Conservation (phyloP, 2,888 invertebrate species). For the Zelleria hepariella region DNA sequence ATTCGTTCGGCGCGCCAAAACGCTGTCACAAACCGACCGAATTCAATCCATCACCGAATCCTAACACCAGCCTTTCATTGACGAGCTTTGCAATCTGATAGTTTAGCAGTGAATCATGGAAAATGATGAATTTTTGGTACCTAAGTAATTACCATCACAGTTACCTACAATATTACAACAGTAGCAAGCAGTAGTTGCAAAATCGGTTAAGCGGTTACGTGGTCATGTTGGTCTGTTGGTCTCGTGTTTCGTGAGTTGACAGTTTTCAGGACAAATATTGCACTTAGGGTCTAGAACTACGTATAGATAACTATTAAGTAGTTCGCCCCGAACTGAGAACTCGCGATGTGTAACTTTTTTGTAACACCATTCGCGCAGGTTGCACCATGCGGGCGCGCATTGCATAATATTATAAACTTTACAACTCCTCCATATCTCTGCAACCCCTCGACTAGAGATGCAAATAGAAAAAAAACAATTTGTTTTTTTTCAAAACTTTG, state of each 20-base stretch:
- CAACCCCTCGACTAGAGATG: no score
- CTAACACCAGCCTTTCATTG: background rate
- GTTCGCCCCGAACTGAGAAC: no score
- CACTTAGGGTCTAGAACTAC: background rate
- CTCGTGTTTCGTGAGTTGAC: background rate
- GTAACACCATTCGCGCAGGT: no score
- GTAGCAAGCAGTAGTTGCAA: background rate
- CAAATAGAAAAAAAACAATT: no score
- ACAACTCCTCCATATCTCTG: no score
- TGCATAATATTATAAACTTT: no score
- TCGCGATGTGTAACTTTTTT: no score
- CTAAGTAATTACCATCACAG: background rate
- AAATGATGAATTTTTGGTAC: background rate
- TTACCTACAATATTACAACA: background rate
- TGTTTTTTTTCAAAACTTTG: no score
- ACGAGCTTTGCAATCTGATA: background rate
- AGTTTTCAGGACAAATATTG: background rate
- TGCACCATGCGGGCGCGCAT: no score
- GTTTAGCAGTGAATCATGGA: background rate
- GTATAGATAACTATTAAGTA: background rate
- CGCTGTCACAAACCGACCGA: slow-evolving; percentile 12
- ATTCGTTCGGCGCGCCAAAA: slow-evolving; percentile 18
- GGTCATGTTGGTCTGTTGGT: background rate
- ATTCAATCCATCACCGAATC: slow-evolving; percentile 9
- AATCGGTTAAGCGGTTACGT: background rate